Base-by-base conservation (phyloP, 2,113 vertebrate genomes). In the Vombatus ursinus region DNA sequence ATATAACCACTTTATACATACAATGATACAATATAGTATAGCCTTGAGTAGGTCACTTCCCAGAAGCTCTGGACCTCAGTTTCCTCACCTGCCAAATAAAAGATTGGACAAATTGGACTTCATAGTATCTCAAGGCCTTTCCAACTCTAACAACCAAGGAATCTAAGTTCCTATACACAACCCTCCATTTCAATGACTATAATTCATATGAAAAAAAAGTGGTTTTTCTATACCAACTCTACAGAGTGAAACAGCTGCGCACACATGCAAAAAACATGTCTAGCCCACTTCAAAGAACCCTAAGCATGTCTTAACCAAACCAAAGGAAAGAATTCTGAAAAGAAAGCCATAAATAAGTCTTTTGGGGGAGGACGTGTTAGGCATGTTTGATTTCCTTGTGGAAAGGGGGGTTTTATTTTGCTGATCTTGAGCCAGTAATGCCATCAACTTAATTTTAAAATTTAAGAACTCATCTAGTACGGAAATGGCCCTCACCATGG, bases 201-300 rank as follows among this genome's bases (percentile, higher is more conserved):
- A 96, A 94, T 89, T 95, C 8, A 0, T 93, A 94, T 92, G 92
- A 57, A 94, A 94, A 57, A 97, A 84, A 97, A 97, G 96, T 47
- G 0, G 26, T 96, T 96, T 96, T 92, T 98, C 95, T 97, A 37
- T 53, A 96, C 61, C 97, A 96, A 93, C 93, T 89, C 94, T 2
- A 11, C 77, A 89, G 94, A 95, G 89, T 92, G 96, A 95, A 97
- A 92, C 97, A 97, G 94, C 97, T 97, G 94, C 96, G 97, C 97
- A 95, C 97, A 98, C 93, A 97, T 68, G 97, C 97, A 98, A 97
- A 97, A 96, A 97, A 97, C 95, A 94, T 9, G 57, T 95, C 95
- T 95, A 95, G 96, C 51, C 95, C 96, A 97, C 98, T 98, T 99
- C 98, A 99, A 98, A 98, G 97, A 84, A 91, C 91, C 6, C 44